Conservation (phyloP, 2,797 vertebrate species). For the Tokudaia tokunoshimensis region DNA sequence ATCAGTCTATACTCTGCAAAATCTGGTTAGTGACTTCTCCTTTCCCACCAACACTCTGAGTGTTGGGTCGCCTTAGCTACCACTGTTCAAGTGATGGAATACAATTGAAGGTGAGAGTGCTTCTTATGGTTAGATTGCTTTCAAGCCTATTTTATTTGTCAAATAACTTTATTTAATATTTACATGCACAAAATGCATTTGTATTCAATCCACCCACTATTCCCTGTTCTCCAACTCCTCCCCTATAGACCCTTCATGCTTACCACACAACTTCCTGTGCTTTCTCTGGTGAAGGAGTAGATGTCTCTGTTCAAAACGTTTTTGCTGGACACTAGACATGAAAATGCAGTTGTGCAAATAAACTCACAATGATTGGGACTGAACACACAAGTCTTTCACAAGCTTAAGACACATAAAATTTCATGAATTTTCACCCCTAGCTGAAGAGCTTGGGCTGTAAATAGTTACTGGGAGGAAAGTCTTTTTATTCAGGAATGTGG, state of each 20-base stretch:
- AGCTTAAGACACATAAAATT: too few relatives aligned
- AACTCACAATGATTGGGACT: not conserved
- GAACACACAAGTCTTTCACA: too few relatives aligned
- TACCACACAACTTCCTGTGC: not conserved
- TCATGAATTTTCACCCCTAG: not conserved
- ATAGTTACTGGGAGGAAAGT: not conserved
- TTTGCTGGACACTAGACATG: not conserved
- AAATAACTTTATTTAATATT: not conserved
- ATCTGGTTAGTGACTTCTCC: not conserved
- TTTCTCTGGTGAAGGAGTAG: not conserved
- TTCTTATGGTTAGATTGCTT: not conserved
- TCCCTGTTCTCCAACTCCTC: not conserved
- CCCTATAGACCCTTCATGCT: not conserved
- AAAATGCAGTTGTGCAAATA: not conserved
- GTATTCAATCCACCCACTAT: not conserved
- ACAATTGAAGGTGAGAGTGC: not conserved
- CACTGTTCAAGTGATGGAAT: not conserved
- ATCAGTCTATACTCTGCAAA: not conserved
- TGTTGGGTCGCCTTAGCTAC: not conserved
- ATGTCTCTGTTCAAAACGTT: not conserved
- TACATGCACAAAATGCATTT: not conserved
- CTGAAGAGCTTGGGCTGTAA: not conserved
- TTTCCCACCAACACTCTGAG: not conserved
- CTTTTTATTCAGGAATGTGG: not conserved
- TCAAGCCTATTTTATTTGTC: not conserved